Percentiles rank a stretch among this genome's conserved stretches.
phyloP scores from a whole-genome alignment of 1,140 invertebrate genomes.

The Samia ricini region DNA sequence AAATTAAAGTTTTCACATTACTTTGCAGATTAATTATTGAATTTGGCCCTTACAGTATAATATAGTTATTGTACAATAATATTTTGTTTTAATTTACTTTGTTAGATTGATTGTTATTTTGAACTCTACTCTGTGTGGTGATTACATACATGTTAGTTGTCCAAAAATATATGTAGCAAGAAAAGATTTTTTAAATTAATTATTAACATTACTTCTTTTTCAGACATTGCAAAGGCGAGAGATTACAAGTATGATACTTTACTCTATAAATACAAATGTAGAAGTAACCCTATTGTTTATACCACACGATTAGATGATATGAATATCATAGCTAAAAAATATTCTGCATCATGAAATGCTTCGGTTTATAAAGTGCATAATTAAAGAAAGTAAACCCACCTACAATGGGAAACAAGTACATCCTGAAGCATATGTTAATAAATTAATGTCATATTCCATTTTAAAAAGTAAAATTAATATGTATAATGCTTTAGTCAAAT shows the following conservation, averaged over 20 bases:
- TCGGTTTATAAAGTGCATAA: not conserved
- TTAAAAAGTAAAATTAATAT: not conserved
- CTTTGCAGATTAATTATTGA: too few species aligned
- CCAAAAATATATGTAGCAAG: too few species aligned
- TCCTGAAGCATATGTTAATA: not conserved
- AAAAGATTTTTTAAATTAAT: not conserved
- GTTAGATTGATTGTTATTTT: too few species aligned
- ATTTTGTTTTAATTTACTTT: not conserved
- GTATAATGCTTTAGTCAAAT: not conserved
- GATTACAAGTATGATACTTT: not conserved
- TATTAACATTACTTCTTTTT: not conserved
- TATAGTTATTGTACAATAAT: too few species aligned
- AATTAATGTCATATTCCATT: not conserved
- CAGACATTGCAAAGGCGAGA: not conserved
- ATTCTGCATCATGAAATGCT: not conserved
- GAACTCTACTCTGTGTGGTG: too few species aligned
- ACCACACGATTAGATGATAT: conserved; percentile 41
- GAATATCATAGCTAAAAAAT: conserved; percentile 10
- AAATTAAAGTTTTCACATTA: too few species aligned
- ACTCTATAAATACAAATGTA: not conserved
- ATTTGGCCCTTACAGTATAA: too few species aligned
- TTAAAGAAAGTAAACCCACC: not conserved
- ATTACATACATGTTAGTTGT: too few species aligned
- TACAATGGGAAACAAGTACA: not conserved
- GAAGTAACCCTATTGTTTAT: conserved; percentile 20